Evolutionary conservation across 2,113 vertebrate species (phyloP).

Genomic region (Pitta sordida): DNA sequence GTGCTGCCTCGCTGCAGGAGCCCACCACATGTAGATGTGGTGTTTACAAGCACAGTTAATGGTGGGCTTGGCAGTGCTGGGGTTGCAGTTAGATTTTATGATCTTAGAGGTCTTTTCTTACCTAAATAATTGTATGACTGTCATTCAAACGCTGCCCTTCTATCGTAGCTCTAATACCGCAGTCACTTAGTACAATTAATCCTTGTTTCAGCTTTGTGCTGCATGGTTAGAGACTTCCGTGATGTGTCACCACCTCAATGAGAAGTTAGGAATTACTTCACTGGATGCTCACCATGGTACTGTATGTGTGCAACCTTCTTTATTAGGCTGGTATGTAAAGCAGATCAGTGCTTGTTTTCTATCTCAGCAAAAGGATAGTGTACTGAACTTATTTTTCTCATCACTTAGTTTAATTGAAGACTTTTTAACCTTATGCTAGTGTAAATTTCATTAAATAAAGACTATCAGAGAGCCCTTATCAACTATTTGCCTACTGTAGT

Average conservation of each 20-base stretch:
- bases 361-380: background rate
- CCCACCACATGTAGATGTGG: background rate
- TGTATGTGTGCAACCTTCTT: background rate
- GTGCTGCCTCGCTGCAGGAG: no score
- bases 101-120: background rate
- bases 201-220: background rate
- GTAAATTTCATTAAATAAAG: background rate
- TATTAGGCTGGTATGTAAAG: background rate
- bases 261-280: background rate
- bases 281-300: background rate
- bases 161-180: background rate
- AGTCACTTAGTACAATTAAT: background rate
- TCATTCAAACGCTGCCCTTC: background rate
- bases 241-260: background rate
- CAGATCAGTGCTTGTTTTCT: background rate
- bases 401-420: background rate
- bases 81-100: no score
- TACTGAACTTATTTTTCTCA: background rate
- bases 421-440: background rate
- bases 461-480: background rate
- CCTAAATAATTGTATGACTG: background rate
- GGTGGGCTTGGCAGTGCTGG: background rate
- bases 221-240: background rate
- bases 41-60: background rate
- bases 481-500: background rate